Evolutionary conservation across 2,797 vertebrate genomes (phyloP), one percentile per base, ranked within the genome.

Genomic region (Mormyrus hasselquistii): DNA sequence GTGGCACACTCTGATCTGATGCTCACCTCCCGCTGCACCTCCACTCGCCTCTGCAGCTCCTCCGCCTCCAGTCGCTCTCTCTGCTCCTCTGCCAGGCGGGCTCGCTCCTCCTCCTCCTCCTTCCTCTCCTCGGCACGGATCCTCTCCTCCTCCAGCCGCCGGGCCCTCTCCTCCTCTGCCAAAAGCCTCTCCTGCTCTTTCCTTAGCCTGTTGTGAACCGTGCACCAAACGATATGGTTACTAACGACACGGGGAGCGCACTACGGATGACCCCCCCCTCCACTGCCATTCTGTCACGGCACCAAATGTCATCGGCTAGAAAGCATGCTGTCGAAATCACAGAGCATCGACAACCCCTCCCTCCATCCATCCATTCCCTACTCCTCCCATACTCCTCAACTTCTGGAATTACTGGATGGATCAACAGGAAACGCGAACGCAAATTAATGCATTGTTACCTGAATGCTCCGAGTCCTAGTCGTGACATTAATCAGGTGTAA

Each of bases 1-100:
- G 34, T 2, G 41, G 8, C 9, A 22, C 7, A 4, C 4, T 12
- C 34, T 0, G 5, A 12, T 4, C 29, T n/a, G 55, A 34, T 0
- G 7, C 90, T 88, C 84, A 96, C 96, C 96, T 99, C 97, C 79
- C 93, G 96, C 5, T 96, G 96, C 25, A 96, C 95, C 88, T 97
- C 96, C 0, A 88, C 95, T 4, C 96, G 95, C 16, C 94, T 96
- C 90, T 95, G 92, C 10, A 94, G 96, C 88, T 98, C 97, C 62
- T 97, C 97, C 52, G 94, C 95, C 0, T 96, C 97, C 88, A 93
- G 91, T 16, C 59, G 93, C 59, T 92, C 73, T 34, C 92, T 94
- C 34, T 97, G 96, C 91, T 96, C 96, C 88, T 97, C 96, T 0
- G 94, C 95, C 29, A 89, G 76, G 14, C 87, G 94, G 6, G 96